phyloP scores from a whole-genome alignment of 2,888 invertebrate genomes.

The Pollenia griseotomentosa region DNA sequence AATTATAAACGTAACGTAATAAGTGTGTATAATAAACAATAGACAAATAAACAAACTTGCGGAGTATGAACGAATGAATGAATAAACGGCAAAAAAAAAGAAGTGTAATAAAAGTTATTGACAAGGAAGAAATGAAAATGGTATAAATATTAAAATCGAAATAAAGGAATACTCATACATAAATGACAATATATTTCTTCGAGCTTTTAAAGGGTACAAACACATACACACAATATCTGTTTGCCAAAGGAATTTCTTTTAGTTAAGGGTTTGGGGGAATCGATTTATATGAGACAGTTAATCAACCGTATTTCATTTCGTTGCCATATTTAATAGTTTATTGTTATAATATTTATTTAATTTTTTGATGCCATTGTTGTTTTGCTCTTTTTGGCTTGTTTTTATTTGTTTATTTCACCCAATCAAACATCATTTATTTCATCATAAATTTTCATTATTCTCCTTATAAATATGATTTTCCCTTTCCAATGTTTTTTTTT shows the following conservation, averaged over 20 bases:
- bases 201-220: neutral
- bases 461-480: constrained; percentile 19
- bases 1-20: constrained; percentile 45
- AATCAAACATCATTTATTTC: constrained; percentile 70
- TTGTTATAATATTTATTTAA: constrained; percentile 40
- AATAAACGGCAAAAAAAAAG: neutral
- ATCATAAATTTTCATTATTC: constrained; percentile 70
- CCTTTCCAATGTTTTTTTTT: neutral
- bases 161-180: constrained; percentile 26
- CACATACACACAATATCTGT: constrained; percentile 37
- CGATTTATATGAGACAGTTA: constrained; percentile 49
- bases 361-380: constrained; percentile 15
- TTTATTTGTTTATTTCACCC: constrained; percentile 40
- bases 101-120: constrained; percentile 57
- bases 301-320: constrained; percentile 39
- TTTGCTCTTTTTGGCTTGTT: neutral
- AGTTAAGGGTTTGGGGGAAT: neutral
- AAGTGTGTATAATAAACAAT: constrained; percentile 68
- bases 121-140: constrained; percentile 39
- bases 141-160: constrained; percentile 39
- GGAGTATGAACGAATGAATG: neutral
- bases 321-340: constrained; percentile 59
- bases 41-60: constrained; percentile 37
- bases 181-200: constrained; percentile 31
- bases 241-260: neutral